A percentile compares a stretch with the other conserved stretches of the same genome.
Evolutionary conservation across 2,888 invertebrate species (phyloP).

Genomic region (Periphyllus acericola): DNA sequence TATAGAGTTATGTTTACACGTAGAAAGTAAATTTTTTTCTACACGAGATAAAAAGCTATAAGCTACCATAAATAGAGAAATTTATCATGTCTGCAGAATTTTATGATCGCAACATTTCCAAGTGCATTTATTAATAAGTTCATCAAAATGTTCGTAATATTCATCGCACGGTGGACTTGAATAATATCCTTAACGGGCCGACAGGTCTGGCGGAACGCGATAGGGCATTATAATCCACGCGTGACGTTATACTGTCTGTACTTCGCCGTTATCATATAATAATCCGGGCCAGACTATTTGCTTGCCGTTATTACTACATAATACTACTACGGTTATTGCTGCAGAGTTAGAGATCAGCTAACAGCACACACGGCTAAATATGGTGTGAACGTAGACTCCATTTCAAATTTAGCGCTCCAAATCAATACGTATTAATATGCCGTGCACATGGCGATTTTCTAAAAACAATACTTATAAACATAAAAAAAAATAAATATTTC

Average conservation of each 20-base stretch:
- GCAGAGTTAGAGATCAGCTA: not conserved
- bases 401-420: not conserved
- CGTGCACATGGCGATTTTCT: too few species aligned
- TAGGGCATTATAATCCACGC: slow-evolving; percentile 9
- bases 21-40: not conserved
- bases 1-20: not conserved
- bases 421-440: not conserved
- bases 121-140: not conserved
- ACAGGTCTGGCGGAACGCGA: not conserved
- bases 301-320: not conserved
- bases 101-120: not conserved
- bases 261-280: not conserved
- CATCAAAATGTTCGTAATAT: not conserved
- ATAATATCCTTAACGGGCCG: not conserved
- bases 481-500: too few species aligned
- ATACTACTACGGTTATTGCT: not conserved
- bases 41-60: not conserved
- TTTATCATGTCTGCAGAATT: not conserved
- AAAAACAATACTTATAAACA: too few species aligned
- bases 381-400: not conserved
- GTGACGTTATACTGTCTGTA: not conserved
- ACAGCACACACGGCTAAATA: too few species aligned
- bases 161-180: not conserved
- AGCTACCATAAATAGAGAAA: not conserved
- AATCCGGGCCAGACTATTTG: not conserved